Base-by-base conservation (phyloP, 1,140 invertebrate genomes). In the Bombus vancouverensis region DNA sequence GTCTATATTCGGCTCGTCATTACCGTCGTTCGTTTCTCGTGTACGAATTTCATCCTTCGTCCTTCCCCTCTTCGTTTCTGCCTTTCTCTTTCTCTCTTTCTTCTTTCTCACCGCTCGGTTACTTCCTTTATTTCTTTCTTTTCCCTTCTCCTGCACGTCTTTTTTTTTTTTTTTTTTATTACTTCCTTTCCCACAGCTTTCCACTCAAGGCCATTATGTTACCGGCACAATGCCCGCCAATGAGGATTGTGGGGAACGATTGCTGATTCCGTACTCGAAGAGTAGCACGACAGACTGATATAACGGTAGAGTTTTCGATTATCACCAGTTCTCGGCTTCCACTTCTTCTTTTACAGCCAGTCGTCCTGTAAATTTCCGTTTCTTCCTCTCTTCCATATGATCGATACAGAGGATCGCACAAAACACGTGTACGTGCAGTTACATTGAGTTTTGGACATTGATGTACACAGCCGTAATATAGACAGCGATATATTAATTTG, bases 1-100 rank as follows among this genome's bases (percentile, higher is more conserved):
- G 39, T 87, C 86, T 86, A 89, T 86, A 86, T 89, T 89, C 84
- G 83, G 89, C 79, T 91, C 86, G 81, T 89, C 89, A 91, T 89
- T 88, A 88, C 81, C 83, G 88, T 88, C 83, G 86, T 88, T 87
- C 83, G 83, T 87, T 87, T 75, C 71, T 85, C 81, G 57, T 84
- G 73, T 83, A 81, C 81, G 78, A 83, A 85, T 81, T 88, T 81
- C 87, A 37, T 81, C 76, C 39, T 34, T 39, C 76, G 44, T 32
- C 39, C 32, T 81, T 22, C 25, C 22, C 39, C 79, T 42, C 9
- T 28, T 53, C 72, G 9, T 70, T 76, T 79, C 59, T 62, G 25
- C 34, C 32, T 13, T 13, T 34, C 8, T 22, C 59, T 62, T 13
- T 42, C 25, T 4, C n/a, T 28, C 42, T 5, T 2, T 5, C 25